A percentile compares a stretch with the other conserved stretches of the same genome.
phyloP scores from a whole-genome alignment of 2,888 invertebrate species.

The Aquatica leii region DNA sequence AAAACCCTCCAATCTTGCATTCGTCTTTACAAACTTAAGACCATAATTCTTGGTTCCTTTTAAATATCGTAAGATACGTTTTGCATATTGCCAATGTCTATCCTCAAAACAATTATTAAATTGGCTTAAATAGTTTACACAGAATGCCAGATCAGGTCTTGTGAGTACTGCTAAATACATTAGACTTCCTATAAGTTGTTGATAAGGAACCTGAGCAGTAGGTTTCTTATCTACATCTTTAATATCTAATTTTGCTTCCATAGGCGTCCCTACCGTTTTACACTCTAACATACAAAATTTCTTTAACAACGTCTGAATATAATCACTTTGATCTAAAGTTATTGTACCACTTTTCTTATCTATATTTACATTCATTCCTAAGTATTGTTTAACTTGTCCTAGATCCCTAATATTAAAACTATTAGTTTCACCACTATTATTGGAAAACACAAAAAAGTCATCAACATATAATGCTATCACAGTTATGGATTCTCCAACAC shows the following conservation, averaged over 20 bases:
- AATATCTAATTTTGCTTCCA: background rate
- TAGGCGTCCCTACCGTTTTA: background rate
- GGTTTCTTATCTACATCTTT: background rate
- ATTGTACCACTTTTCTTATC: background rate
- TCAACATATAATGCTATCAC: conserved; percentile 6
- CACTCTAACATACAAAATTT: background rate
- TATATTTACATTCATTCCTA: background rate
- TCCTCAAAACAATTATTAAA: no score
- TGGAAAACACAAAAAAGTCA: conserved; percentile 8
- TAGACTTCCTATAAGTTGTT: background rate
- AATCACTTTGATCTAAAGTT: background rate
- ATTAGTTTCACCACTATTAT: background rate
- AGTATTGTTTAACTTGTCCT: background rate
- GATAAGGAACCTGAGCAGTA: background rate
- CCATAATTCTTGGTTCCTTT: background rate
- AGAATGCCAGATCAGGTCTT: background rate
- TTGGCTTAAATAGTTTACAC: no score
- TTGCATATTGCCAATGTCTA: background rate
- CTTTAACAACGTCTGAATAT: background rate
- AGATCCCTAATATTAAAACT: background rate
- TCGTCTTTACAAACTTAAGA: background rate
- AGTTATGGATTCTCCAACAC: background rate
- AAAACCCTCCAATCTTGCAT: background rate
- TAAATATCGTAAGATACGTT: background rate
- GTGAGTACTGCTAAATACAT: background rate